A percentile compares a stretch with the other conserved stretches of the same genome.
Evolutionary conservation across 2,888 invertebrate species (phyloP).

Genomic region (Gortyna flavago): DNA sequence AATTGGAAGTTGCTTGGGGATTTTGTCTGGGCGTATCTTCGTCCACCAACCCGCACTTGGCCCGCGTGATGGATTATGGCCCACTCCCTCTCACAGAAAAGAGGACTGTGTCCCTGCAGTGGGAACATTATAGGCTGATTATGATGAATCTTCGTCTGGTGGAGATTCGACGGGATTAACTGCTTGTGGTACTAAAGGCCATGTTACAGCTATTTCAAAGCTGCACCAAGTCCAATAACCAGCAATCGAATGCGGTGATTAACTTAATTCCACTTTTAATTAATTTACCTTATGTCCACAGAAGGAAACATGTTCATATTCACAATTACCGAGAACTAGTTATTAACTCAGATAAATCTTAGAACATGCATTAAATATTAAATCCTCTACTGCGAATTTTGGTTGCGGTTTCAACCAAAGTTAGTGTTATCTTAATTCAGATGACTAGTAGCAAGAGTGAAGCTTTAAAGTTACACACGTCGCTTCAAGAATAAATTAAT

Average conservation of each 20-base stretch:
- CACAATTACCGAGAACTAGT: neutral
- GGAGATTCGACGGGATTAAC: neutral
- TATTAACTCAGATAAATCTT: slow-evolving; percentile 23
- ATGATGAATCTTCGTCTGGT: neutral
- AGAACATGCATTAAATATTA: slow-evolving; percentile 15
- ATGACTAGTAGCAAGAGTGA: slow-evolving; percentile 30
- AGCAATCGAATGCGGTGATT: neutral
- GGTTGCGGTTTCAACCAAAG: slow-evolving; percentile 18
- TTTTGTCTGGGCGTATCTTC: neutral
- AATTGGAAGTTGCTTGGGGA: neutral
- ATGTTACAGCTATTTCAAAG: neutral
- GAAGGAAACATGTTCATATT: neutral
- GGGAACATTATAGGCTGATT: neutral
- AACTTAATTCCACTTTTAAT: slow-evolving; percentile 2
- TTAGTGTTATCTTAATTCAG: slow-evolving; percentile 21
- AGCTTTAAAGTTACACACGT: slow-evolving; percentile 41
- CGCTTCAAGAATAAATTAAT: slow-evolving; percentile 57
- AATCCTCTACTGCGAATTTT: slow-evolving; percentile 20
- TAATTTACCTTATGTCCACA: neutral
- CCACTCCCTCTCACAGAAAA: neutral
- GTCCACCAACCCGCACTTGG: neutral
- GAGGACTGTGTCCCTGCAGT: neutral
- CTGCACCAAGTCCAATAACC: neutral
- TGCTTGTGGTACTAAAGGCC: neutral
- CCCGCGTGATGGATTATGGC: neutral